These are phyloP conservation scores for Epistrophe eligans DNA, from an alignment of 2,888 invertebrate species.

Conservation along the genomic window DNA sequence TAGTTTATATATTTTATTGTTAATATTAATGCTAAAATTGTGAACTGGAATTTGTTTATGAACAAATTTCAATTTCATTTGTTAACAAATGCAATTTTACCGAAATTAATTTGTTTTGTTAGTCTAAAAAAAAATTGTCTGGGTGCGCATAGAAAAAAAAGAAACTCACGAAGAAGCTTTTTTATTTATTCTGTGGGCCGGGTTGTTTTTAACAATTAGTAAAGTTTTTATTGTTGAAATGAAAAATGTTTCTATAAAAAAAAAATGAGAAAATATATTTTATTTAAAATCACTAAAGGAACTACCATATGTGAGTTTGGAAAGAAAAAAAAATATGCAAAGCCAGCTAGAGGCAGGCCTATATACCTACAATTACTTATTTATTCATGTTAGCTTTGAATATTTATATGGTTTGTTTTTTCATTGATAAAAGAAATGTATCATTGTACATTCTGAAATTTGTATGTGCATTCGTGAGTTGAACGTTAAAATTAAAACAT, in stretches of 20 bases:
- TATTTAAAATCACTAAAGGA: not conserved
- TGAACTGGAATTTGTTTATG: slow-evolving; percentile 70
- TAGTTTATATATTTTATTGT: slow-evolving; percentile 79
- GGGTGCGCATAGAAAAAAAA: not conserved
- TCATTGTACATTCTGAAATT: no score
- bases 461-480: no score
- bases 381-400: no score
- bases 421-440: no score
- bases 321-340: not conserved
- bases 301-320: not conserved
- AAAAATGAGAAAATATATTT: not conserved
- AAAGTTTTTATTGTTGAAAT: slow-evolving; percentile 51
- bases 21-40: slow-evolving; percentile 76
- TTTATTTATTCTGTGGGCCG: slow-evolving; percentile 63
- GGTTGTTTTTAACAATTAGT: slow-evolving; percentile 73
- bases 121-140: not conserved
- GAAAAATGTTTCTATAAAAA: slow-evolving; percentile 10
- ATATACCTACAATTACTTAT: no score
- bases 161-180: not conserved
- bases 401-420: no score
- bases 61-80: slow-evolving; percentile 71
- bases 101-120: slow-evolving; percentile 1
- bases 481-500: no score
- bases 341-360: no score
- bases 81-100: slow-evolving; percentile 53